Conservation (phyloP, 2,113 vertebrate genomes). For the Dunckerocampus dactyliophorus region DNA sequence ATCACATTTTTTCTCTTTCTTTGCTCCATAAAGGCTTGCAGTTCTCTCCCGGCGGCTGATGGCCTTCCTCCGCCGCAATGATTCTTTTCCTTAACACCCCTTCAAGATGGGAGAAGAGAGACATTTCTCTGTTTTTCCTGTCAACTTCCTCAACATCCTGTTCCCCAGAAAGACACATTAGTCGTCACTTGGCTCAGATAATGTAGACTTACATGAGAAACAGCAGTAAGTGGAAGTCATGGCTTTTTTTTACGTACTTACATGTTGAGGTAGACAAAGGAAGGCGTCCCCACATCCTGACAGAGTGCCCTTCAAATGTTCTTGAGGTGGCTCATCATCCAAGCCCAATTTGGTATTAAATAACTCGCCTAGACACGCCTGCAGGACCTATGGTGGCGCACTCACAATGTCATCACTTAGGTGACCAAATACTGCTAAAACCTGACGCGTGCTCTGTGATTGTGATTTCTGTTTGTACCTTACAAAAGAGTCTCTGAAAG, state of each 20-base stretch:
- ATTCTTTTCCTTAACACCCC: conserved; percentile 57
- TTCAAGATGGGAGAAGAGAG: conserved; percentile 51
- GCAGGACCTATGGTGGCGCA: conserved; percentile 65
- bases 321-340: neutral
- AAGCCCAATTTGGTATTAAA: conserved; percentile 68
- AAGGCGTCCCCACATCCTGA: conserved; percentile 21
- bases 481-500: conserved; percentile 79
- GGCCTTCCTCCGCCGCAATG: conserved; percentile 20
- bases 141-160: conserved; percentile 53
- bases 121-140: conserved; percentile 55
- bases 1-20: neutral
- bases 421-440: neutral
- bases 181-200: neutral
- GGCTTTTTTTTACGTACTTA: conserved; percentile 51
- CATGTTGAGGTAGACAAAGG: conserved; percentile 63
- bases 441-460: no score
- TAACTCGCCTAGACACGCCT: conserved; percentile 74
- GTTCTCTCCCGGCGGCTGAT: no score
- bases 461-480: conserved; percentile 69
- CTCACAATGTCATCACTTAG: neutral
- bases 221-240: neutral
- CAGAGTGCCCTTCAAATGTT: conserved; percentile 24
- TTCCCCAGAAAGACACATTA: conserved; percentile 6
- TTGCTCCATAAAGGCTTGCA: no score
- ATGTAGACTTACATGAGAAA: neutral